Evolutionary conservation across 2,113 vertebrate species (phyloP), one percentile per base, ranked within the genome.

Genomic region (Mungos mungo): DNA sequence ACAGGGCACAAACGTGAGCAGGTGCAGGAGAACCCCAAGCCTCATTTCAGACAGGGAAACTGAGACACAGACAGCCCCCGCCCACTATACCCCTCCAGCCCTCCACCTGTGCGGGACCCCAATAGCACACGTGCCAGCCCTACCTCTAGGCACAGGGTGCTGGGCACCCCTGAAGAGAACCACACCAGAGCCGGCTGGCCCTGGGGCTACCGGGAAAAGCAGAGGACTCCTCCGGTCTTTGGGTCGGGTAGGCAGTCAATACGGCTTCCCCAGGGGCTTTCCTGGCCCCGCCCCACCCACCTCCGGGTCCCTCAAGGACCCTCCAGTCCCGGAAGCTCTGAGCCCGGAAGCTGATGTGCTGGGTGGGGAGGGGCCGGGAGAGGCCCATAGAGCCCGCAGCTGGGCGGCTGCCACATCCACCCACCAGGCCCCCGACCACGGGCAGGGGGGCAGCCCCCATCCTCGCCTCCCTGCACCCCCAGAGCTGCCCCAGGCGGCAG

Each of bases 1-100:
- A 52, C 5, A 5, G 8, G 8, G 1, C 11, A n/a, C 14, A 66
- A 12, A 41, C 0, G 29, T 3, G 1, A 74, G 23, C 38, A 8
- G 38, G 13, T 27, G 13, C 25, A 41, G 2, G 3, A 9, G 29
- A 47, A 19, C 50, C 35, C 15, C 0, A 0, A 21, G 68, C 27
- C 41, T 35, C 15, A 18, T 16, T 54, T 41, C 35, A 79, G 57
- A 63, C 0, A 7, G 47, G 60, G 60, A 4, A 50, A 25, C 63
- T 14, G 71, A 94, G 68, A 71, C 60, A 82, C 87, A 77, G 60
- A 31, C 80, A 4, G 13, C 72, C 57, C 72, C 74, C n/a, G 2
- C 18, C 45, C 11, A 6, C 11, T 5, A 41, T 41, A 4, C 47
- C 47, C 29, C 0, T 33, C 33, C 3, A 4, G 35, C 31, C 45